Base-by-base conservation (phyloP, 1,140 invertebrate species). In the Panulirus ornatus region DNA sequence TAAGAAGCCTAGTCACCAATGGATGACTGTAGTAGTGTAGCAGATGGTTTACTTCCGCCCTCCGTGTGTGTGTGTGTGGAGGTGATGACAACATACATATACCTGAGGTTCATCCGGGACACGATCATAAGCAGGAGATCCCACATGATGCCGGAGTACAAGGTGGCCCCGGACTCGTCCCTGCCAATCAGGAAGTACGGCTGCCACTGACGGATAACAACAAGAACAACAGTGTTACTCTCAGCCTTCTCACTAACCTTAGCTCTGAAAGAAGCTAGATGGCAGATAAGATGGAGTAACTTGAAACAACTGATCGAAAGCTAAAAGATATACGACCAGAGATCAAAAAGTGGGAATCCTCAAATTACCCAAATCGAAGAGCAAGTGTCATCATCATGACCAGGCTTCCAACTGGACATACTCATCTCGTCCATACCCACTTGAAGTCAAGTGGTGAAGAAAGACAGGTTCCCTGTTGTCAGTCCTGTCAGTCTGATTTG, bases 71-170 rank as follows among this genome's bases (percentile, higher is more conserved):
- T 16, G 8, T 47, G 16, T 47, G 44, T 47, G 8, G 8, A 0
- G 16, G 16, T 47, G 8, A 47, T 9, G 44, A 9, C 8, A 47
- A 47, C 44, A 47, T 47, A 8, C 44, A 76, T 38, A n/a, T 22
- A 58, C 51, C 81, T 83, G 36, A 83, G 30, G 27, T 66, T 51
- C 84, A 86, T 47, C 71, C 58, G 54, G n/a, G n/a, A 19, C 16
- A 30, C n/a, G 66, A 86, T 36, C 34, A 86, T 75, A 71, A 51
- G 8, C 47, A 86, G 44, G 6, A 76, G 22, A 27, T 86, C 84
- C 84, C 84, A 86, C 84, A 86, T 86, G 47, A 86, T 86, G 34
- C 84, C 84, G 1, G 84, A 86, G 47, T 76, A 86, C 71, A 44
- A 16, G 0, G n/a, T 11, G 0, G 0, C 16, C 1, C 44, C n/a